phyloP scores from a whole-genome alignment of 2,113 vertebrate genomes.

The Ptyas mucosa region DNA sequence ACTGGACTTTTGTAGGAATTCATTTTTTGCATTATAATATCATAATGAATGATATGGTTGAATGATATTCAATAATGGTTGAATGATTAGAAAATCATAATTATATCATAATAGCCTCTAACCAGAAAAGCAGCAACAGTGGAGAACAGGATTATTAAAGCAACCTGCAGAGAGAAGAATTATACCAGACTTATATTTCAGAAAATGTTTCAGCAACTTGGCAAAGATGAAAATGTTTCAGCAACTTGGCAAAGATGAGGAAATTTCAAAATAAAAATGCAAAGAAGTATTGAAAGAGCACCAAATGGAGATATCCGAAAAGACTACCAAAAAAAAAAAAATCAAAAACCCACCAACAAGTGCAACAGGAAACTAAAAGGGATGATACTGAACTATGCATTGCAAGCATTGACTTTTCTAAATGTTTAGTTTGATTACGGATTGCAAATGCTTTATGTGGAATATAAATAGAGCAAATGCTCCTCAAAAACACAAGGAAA shows the following conservation, averaged over 20 bases:
- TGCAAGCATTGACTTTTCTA: not conserved
- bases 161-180: not conserved
- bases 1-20: not conserved
- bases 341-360: not conserved
- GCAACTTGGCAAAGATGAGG: not conserved
- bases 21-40: not conserved
- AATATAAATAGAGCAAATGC: no score
- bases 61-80: not conserved
- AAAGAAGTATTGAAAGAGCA: not conserved
- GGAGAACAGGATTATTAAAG: not conserved
- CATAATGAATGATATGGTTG: not conserved
- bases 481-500: no score
- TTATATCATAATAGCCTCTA: not conserved
- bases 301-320: not conserved
- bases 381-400: not conserved
- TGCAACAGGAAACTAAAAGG: not conserved
- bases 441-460: no score
- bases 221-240: not conserved
- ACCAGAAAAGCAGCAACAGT: not conserved
- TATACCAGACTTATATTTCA: not conserved
- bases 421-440: not conserved
- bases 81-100: not conserved
- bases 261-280: not conserved
- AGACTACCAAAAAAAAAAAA: not conserved
- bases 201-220: not conserved